Base-by-base conservation (phyloP, 2,888 invertebrate species). In the Euproctis similis region DNA sequence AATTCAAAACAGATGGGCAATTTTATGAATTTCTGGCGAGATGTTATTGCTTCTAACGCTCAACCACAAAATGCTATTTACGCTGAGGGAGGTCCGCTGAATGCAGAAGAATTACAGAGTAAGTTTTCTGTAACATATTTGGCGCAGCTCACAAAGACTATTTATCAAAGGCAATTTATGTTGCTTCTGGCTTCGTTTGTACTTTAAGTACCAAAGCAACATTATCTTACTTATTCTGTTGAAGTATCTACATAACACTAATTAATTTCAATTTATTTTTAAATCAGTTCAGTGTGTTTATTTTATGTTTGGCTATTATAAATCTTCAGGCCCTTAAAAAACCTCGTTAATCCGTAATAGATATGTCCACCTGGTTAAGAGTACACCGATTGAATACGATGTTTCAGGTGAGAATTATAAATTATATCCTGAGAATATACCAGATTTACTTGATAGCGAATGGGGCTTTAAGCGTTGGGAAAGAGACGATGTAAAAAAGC, bases 401-500 rank as follows among this genome's bases (percentile, higher is more conserved):
- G 75, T 84, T 84, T 82, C 84, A 84, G 84, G 81, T 81, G 82
- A 81, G 74, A 78, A 66, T 75, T 70, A 74, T 47, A 73, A 77
- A 67, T 71, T 76, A 66, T 71, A 69, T 73, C 70, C 70, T 55
- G 76, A 71, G 58, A 86, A 87, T 57, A 78, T 89, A 43, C 86
- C 86, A 61, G 87, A 87, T 60, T 77, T 88, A 44, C 67, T 90
- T 63, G 87, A 88, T 66, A 87, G 85, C 61, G 89, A 89, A 80
- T 85, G 89, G 75, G 94, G 92, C 40, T 96, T 96, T 84, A 92
- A 93, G 54, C 88, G 96, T 56, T 91, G 92, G 53, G 96, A 96
- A 85, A 87, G 96, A 58, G 87, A 95, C 44, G 96, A 96, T 78
- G 96, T 96, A 27, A 96, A 96, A 84, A 96, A 96, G 81, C 96